phyloP scores from a whole-genome alignment of 2,888 invertebrate genomes.

The Leptinotarsa haldemani region DNA sequence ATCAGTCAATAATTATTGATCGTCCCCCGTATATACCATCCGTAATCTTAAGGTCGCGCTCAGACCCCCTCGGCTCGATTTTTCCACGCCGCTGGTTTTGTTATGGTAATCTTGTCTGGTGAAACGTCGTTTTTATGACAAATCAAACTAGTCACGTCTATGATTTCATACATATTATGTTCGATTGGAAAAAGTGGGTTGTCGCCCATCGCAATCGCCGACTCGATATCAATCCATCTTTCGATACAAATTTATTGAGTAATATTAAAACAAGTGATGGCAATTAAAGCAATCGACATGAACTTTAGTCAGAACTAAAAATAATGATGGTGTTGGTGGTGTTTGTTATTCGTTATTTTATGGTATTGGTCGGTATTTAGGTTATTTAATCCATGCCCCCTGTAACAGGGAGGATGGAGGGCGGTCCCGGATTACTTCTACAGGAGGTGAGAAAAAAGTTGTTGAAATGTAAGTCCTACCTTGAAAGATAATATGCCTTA shows the following conservation, averaged over 20 bases:
- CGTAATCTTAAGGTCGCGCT: constrained; percentile 8
- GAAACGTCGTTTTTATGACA: constrained; percentile 22
- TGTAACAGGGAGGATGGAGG: neutral
- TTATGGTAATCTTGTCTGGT: constrained; percentile 25
- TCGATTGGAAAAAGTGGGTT: constrained; percentile 27
- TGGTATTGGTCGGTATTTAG: constrained; percentile 1
- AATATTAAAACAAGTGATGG: constrained; percentile 20
- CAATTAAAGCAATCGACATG: constrained; percentile 22
- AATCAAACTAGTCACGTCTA: constrained; percentile 27
- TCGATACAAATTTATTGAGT: constrained; percentile 32
- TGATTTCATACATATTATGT: constrained; percentile 28
- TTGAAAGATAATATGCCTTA: neutral
- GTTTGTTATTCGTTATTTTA: neutral
- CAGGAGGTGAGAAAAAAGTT: constrained; percentile 29
- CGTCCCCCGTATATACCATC: neutral
- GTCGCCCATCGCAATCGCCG: constrained; percentile 22
- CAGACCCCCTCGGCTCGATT: constrained; percentile 9
- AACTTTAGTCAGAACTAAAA: constrained; percentile 18
- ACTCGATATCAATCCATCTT: constrained; percentile 23
- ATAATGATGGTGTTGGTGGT: neutral
- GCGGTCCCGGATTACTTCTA: constrained; percentile 13
- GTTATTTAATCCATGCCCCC: neutral
- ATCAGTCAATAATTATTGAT: neutral
- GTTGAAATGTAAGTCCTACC: constrained; percentile 22
- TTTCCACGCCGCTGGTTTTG: constrained; percentile 24